Base-by-base conservation (phyloP, 1,140 invertebrate species). In the Harpegnathos saltator region DNA sequence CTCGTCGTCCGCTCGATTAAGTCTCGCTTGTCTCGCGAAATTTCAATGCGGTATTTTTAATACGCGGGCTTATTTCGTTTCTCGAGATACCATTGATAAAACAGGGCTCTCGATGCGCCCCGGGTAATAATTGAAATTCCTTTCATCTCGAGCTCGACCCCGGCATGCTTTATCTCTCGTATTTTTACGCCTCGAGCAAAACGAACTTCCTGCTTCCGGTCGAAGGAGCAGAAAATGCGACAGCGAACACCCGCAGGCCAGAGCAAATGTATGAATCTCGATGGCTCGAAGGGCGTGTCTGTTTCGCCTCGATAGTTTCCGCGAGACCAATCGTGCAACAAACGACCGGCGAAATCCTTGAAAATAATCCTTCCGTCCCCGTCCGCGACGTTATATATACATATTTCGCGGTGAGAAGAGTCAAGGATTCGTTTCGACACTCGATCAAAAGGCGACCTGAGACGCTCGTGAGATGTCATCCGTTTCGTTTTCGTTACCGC, bases 91-190 rank as follows among this genome's bases (percentile, higher is more conserved):
- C n/a, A 63, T 63, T 38, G 26, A 63, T 63, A 2, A 38, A 63
- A n/a, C 56, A 24, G 66, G 26, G 15, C n/a, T 19, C 59, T 19
- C 59, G 73, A 62, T 62, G 59, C 38, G 38, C 50, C 52, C 50
- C 52, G 24, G 14, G 52, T 69, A 80, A 80, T 69, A 80, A 80
- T 71, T 80, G 65, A 80, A 80, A 80, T 80, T 80, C 75, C 54
- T 69, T 80, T 80, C 75, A 80, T 71, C 75, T 80, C 65, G 22
- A 58, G 19, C 22, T n/a, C 33, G 33, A 69, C 65, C 69, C 33
- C 29, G 52, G 38, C 17, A 15, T 80, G 19, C 52, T 69, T 80
- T 80, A 80, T 17, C 33, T 78, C 63, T 58, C 24, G 65, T 80
- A 80, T 80, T 71, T 80, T 80, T 80, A 59, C 38, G 52, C 75